Base-by-base conservation (phyloP, 2,888 invertebrate species). In the Cantharis lateralis region DNA sequence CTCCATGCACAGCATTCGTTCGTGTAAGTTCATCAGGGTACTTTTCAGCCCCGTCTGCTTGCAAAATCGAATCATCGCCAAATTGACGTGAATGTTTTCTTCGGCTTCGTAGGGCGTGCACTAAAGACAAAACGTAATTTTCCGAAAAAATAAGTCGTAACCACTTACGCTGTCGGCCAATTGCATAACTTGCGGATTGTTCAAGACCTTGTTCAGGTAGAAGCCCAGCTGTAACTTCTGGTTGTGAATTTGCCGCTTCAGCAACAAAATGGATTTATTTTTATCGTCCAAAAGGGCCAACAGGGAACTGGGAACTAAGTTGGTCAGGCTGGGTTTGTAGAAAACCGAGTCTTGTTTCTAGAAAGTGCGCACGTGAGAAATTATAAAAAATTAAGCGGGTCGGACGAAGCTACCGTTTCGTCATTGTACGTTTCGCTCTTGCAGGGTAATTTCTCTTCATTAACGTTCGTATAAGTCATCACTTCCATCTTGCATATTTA, bases 141-240 rank as follows among this genome's bases (percentile, higher is more conserved):
- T 7, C n/a, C 11, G 20, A 15, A 64, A 64, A 64, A 13, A 16
- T 16, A 63, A 63, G 10, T 16, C 11, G 15, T 16, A 64, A 10
- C 7, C 16, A 81, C 82, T 84, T 80, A 84, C 85, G 28, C 83
- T 83, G 78, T 84, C 79, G 0, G 86, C 83, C 9, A 86, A 80
- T 62, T 84, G 79, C n/a, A 75, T 61, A 24, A 87, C 81, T 75
- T 83, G 83, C 0, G 80, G 73, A 13, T 76, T 78, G 24, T 76
- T 80, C 11, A 86, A 77, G 15, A 82, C 83, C 72, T 80, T 84
- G 48, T 83, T 82, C 15, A 86, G 78, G 74, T 87, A 87, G 79
- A 84, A 86, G 18, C 82, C 79, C 61, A 87, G 76, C 75, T 87
- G 87, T 24, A 82, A 71, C 79, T 86, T 86, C 72, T 87, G 87